phyloP scores from a whole-genome alignment of 2,888 invertebrate genomes.

The Caenorhabditis wallacei region DNA sequence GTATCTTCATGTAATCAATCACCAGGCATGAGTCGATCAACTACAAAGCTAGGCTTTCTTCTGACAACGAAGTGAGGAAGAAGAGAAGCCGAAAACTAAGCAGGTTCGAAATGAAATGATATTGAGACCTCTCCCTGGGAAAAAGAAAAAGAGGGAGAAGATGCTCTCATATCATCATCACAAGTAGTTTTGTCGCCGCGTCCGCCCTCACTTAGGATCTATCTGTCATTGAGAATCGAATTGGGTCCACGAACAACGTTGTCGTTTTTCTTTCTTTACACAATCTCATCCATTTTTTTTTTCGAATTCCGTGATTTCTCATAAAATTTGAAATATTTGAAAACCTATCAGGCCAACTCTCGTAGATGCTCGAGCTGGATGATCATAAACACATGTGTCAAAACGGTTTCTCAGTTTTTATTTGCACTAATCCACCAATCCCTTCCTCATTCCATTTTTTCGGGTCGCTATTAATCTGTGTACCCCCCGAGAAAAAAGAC shows the following conservation, averaged over 20 bases:
- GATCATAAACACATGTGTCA: slow-evolving; percentile 45
- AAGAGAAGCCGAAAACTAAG: slow-evolving; percentile 28
- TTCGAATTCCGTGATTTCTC: slow-evolving; percentile 4
- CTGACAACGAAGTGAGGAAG: slow-evolving; percentile 29
- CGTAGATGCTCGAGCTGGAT: too few species aligned
- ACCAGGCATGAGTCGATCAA: slow-evolving; percentile 41
- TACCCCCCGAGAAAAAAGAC: slow-evolving; percentile 10
- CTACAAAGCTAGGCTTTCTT: slow-evolving; percentile 49
- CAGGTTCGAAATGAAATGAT: slow-evolving; percentile 59
- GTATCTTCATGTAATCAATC: slow-evolving; percentile 48
- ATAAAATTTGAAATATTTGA: slow-evolving; percentile 42
- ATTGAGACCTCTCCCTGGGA: slow-evolving; percentile 40
- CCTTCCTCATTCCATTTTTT: neutral
- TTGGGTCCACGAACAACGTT: slow-evolving; percentile 32
- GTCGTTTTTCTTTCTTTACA: slow-evolving; percentile 11
- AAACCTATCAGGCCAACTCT: too few species aligned
- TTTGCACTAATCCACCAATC: slow-evolving; percentile 16
- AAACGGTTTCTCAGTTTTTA: neutral
- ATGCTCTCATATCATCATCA: slow-evolving; percentile 61
- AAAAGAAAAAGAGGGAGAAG: slow-evolving; percentile 16
- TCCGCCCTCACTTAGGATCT: slow-evolving; percentile 37
- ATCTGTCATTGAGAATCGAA: slow-evolving; percentile 7
- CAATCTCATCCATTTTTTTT: slow-evolving; percentile 2
- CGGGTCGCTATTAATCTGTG: slow-evolving; percentile 1
- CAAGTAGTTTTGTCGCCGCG: slow-evolving; percentile 49